A percentile compares a stretch with the other conserved stretches of the same genome.
Conservation (phyloP, 1,140 invertebrate species). For the Drosophila athabasca region DNA sequence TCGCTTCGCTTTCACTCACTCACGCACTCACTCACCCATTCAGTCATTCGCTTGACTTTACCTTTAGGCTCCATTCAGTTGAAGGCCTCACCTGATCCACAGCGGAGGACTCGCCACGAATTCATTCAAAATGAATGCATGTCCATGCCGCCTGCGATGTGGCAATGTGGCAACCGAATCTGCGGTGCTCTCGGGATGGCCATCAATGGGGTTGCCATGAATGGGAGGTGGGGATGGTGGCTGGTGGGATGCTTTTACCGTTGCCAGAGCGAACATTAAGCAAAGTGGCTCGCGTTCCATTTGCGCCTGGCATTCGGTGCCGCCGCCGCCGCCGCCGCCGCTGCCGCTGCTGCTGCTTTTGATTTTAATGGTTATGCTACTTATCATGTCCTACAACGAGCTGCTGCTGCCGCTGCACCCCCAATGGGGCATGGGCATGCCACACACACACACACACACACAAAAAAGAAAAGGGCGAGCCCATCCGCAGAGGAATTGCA, state of each 20-base stretch:
- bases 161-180: slow-evolving; percentile 7
- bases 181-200: too few relatives aligned
- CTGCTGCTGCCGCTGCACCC: not conserved
- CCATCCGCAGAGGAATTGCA: not conserved
- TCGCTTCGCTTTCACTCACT: not conserved
- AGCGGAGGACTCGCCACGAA: slow-evolving; percentile 28
- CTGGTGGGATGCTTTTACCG: slow-evolving; percentile 55
- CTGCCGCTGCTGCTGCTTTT: slow-evolving; percentile 46
- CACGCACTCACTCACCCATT: not conserved
- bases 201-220: slow-evolving; percentile 1
- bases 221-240: slow-evolving; percentile 1
- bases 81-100: slow-evolving; percentile 33
- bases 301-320: slow-evolving; percentile 51
- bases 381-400: slow-evolving; percentile 69
- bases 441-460: not conserved
- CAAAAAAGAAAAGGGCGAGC: slow-evolving; percentile 9
- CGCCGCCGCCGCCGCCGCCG: too few relatives aligned
- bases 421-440: not conserved
- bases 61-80: slow-evolving; percentile 34
- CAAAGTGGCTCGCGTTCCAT: slow-evolving; percentile 77
- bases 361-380: slow-evolving; percentile 79
- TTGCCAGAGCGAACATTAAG: slow-evolving; percentile 63
- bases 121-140: slow-evolving; percentile 48
- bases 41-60: not conserved
- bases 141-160: slow-evolving; percentile 20